Conservation (phyloP, 2,113 vertebrate genomes). For the Anarrhichthys ocellatus region DNA sequence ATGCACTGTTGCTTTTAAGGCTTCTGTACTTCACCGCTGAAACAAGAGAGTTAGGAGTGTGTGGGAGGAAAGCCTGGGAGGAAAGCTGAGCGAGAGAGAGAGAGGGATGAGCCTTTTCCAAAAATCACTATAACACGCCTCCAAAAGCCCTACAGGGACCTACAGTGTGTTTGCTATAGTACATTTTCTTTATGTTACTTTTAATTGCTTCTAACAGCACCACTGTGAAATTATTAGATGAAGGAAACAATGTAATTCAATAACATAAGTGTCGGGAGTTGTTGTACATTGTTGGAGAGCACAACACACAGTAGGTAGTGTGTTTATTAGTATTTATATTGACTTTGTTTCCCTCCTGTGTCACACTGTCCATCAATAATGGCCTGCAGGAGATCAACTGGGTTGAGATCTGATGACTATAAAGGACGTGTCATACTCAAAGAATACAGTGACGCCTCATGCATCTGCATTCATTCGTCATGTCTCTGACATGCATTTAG, state of each 20-base stretch:
- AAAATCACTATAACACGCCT: slow-evolving; percentile 64
- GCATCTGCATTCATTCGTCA: background rate
- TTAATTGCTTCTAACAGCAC: slow-evolving; percentile 8
- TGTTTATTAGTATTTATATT: background rate
- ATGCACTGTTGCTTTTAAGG: slow-evolving; percentile 16
- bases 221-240: background rate
- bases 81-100: slow-evolving; percentile 26
- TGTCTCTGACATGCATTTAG: background rate
- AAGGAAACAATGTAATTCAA: background rate
- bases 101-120: slow-evolving; percentile 42
- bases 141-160: slow-evolving; percentile 37
- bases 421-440: background rate
- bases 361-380: background rate
- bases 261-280: background rate
- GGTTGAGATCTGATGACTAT: background rate
- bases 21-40: slow-evolving; percentile 59
- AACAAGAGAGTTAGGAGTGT: slow-evolving; percentile 59
- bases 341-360: background rate
- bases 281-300: background rate
- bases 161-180: slow-evolving; percentile 10
- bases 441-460: background rate
- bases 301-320: background rate
- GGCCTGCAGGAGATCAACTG: background rate
- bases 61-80: slow-evolving; percentile 71
- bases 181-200: slow-evolving; percentile 7